These are phyloP conservation scores for Anoplius nigerrimus DNA, from an alignment of 2,888 invertebrate species.

Conservation along the genomic window DNA sequence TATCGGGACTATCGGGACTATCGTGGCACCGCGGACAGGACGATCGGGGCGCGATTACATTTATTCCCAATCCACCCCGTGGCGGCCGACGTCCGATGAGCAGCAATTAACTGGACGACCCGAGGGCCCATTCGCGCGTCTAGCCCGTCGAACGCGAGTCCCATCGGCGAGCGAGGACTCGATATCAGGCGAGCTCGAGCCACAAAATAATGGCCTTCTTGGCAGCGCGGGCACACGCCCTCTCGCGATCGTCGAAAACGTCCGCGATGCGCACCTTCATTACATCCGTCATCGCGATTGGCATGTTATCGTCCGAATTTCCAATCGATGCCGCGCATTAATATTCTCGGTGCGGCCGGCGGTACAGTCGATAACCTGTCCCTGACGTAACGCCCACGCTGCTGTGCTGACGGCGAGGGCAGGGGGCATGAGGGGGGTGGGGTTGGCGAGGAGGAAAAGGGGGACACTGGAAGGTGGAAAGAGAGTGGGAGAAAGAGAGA, in stretches of 20 bases:
- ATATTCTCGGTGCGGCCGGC: conserved; percentile 58
- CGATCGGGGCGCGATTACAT: not conserved
- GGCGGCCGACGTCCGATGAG: too few relatives aligned
- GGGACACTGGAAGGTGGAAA: conserved; percentile 29
- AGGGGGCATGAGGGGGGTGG: conserved; percentile 21
- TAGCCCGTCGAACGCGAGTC: too few relatives aligned
- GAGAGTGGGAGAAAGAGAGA: too few relatives aligned
- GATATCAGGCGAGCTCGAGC: too few relatives aligned
- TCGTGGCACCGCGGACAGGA: not conserved
- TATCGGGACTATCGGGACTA: too few relatives aligned
- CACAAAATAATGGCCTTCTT: too few relatives aligned
- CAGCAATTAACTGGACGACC: too few relatives aligned
- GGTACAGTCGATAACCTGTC: conserved; percentile 68
- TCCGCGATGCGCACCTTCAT: conserved; percentile 10
- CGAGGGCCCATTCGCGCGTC: too few relatives aligned
- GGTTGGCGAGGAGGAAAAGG: conserved; percentile 19
- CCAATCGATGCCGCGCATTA: conserved; percentile 60
- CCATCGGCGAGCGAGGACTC: too few relatives aligned
- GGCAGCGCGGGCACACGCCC: not conserved
- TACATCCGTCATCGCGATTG: conserved; percentile 25
- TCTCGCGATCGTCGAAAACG: not conserved
- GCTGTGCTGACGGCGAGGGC: not conserved
- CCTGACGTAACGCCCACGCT: conserved; percentile 66
- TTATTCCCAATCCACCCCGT: not conserved
- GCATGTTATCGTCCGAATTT: conserved; percentile 58